Conservation (phyloP, 2,797 vertebrate genomes). For the Syncerus caffer region DNA sequence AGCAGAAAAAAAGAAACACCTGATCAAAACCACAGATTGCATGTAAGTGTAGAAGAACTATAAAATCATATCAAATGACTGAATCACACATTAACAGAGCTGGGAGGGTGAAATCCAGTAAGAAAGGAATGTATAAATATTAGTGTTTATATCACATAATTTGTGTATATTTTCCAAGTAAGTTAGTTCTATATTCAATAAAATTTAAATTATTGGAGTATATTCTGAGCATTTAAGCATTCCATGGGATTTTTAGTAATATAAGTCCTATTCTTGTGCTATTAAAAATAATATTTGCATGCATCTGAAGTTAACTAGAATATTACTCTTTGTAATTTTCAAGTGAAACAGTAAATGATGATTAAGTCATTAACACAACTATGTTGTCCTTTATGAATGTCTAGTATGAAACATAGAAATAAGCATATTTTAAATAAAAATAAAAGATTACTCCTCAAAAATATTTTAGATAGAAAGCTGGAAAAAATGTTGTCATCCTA, state of each 20-base stretch:
- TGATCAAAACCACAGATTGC: neutral
- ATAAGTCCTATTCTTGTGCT: neutral
- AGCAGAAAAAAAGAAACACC: constrained; percentile 20
- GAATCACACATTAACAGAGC: neutral
- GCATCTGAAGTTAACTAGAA: neutral
- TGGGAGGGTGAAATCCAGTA: neutral
- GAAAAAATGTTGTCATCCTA: constrained; percentile 21
- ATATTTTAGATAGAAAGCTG: neutral
- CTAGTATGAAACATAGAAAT: neutral
- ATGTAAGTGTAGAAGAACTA: constrained; percentile 19
- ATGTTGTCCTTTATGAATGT: neutral
- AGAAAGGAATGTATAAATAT: neutral
- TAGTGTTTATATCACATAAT: neutral
- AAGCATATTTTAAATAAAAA: constrained; percentile 14
- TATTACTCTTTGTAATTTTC: neutral
- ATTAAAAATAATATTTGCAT: constrained; percentile 14
- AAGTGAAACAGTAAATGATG: constrained; percentile 1
- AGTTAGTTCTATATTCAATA: neutral
- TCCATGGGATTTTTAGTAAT: neutral
- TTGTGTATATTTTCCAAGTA: neutral
- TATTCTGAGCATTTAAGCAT: constrained; percentile 9
- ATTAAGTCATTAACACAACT: neutral
- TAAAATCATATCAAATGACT: neutral
- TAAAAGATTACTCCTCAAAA: neutral
- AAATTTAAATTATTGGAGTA: neutral